A percentile compares a stretch with the other conserved stretches of the same genome.
phyloP scores from a whole-genome alignment of 2,797 vertebrate species.

The Mallotus villosus region DNA sequence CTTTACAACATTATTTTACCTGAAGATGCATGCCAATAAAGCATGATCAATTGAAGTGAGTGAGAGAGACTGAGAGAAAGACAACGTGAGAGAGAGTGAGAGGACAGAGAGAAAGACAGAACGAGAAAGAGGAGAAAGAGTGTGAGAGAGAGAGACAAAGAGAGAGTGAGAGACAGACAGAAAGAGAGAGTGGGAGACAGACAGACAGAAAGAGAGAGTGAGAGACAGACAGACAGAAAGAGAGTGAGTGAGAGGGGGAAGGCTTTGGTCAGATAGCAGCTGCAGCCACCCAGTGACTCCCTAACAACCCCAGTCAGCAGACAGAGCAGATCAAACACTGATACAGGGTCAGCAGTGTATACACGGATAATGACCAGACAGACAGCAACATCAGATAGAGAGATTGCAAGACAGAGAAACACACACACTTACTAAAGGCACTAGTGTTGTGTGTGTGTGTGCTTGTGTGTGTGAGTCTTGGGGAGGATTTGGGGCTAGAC shows the following conservation, averaged over 20 bases:
- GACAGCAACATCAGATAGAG: slow-evolving; percentile 43
- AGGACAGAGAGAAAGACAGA: no score
- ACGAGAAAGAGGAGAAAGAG: no score
- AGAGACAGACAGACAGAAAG: slow-evolving; percentile 39
- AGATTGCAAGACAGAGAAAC: slow-evolving; percentile 7
- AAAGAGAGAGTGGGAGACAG: slow-evolving; percentile 19
- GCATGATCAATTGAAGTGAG: no score
- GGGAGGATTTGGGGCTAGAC: neutral
- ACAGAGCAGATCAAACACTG: slow-evolving; percentile 58
- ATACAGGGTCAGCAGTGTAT: slow-evolving; percentile 58
- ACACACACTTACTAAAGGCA: slow-evolving; percentile 21
- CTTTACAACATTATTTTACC: no score
- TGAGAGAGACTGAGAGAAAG: no score
- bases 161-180: slow-evolving; percentile 28
- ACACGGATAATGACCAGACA: slow-evolving; percentile 65
- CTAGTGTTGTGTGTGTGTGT: neutral
- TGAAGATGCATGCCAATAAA: no score
- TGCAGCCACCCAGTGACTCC: slow-evolving; percentile 59
- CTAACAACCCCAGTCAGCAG: slow-evolving; percentile 55
- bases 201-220: neutral
- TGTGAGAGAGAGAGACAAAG: no score
- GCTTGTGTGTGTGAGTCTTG: neutral
- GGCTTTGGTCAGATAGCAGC: slow-evolving; percentile 44
- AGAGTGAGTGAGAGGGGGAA: slow-evolving; percentile 12
- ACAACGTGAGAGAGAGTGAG: no score